These are phyloP conservation scores for Acromyrmex charruanus DNA, from an alignment of 1,140 invertebrate genomes.

Conservation along the genomic window DNA sequence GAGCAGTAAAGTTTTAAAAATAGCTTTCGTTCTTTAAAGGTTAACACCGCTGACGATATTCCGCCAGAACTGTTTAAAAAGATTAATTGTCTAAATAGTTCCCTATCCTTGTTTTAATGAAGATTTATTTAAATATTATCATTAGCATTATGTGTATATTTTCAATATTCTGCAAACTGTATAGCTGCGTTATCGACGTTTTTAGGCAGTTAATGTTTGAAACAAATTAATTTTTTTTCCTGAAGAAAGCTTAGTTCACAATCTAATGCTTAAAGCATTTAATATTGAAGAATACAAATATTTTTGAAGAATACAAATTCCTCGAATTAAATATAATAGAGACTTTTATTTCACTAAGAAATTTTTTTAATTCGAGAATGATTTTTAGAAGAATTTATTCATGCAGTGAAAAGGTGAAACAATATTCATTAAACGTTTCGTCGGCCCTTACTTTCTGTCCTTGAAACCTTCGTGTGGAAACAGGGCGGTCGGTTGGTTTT, in stretches of 20 bases:
- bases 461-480: constrained; percentile 66
- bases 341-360: not conserved
- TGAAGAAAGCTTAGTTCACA: not conserved
- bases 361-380: not conserved
- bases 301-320: not conserved
- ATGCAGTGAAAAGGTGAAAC: not conserved
- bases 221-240: not conserved
- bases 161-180: too few species aligned
- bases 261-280: not conserved
- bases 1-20: too few species aligned
- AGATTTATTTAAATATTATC: too few species aligned
- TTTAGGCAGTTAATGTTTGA: too few species aligned
- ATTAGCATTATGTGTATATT: too few species aligned
- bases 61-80: too few species aligned
- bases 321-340: not conserved
- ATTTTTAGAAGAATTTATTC: not conserved
- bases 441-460: constrained; percentile 47
- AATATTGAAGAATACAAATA: not conserved
- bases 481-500: constrained; percentile 64
- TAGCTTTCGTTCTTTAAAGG: too few species aligned
- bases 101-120: too few species aligned
- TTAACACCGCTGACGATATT: too few species aligned
- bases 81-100: too few species aligned
- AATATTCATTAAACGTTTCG: constrained; percentile 30
- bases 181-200: too few species aligned